Conservation (phyloP, 2,113 vertebrate genomes). For the Bubo scandiacus region DNA sequence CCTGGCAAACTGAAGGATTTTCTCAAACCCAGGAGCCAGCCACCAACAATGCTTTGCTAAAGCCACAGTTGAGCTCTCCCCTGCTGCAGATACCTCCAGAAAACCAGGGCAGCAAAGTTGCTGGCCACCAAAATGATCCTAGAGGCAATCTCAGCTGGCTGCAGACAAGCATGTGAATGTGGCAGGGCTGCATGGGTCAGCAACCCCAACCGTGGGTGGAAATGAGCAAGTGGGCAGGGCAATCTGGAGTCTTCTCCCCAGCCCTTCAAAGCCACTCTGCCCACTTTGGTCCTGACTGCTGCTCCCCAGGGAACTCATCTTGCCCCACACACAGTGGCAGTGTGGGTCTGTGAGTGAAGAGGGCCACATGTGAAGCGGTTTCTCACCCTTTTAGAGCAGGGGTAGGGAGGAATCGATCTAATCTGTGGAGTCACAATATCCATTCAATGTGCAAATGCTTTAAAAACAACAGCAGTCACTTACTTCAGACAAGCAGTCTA, state of each 20-base stretch:
- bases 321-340: rapidly evolving
- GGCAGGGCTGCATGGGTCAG: background rate
- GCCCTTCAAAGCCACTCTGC: background rate
- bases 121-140: background rate
- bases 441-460: background rate
- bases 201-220: background rate
- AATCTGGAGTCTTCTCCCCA: background rate
- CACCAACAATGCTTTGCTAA: background rate
- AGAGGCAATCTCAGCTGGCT: background rate
- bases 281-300: background rate
- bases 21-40: background rate
- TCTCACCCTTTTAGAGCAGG: background rate
- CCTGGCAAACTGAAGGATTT: background rate
- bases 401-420: rapidly evolving
- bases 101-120: background rate
- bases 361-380: background rate
- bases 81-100: background rate
- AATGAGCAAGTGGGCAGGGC: background rate
- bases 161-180: rapidly evolving
- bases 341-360: background rate
- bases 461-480: background rate
- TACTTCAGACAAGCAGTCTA: background rate
- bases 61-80: background rate
- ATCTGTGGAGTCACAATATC: background rate
- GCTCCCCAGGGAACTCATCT: background rate